Evolutionary conservation across 2,888 invertebrate species (phyloP), one percentile per base, ranked within the genome.

Genomic region (Rhopalosiphum nymphaeae): DNA sequence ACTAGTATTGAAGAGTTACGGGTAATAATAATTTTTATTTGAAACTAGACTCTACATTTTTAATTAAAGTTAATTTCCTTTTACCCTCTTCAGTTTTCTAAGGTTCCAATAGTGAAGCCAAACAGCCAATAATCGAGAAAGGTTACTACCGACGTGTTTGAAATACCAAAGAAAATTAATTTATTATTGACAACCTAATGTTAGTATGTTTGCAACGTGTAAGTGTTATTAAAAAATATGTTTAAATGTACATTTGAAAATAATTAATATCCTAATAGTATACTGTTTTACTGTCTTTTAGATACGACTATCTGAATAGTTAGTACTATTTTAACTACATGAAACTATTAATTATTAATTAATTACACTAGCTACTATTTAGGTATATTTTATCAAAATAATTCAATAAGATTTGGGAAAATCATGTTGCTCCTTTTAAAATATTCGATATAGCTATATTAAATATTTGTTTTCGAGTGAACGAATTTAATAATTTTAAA

Each of bases 111-210:
- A 53, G 3, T 42, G 29, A 13, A 89, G 29, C 16, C 29, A 57
- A 61, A 44, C 13, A 89, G 44, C 16, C 29, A 57, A 61, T 61
- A 89, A 29, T 57, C 29, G 44, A n/a, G 16, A 57, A 57, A 42
- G 57, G 57, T 89, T 89, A 89, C 13, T 42, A 29, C 13, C 29
- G 44, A 89, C 57, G 57, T 89, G 57, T 89, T 61, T 57, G 57
- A 89, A 89, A 89, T 89, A 89, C 57, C 42, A 26, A 44, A 57
- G 26, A 57, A 89, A 89, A 56, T 57, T 9, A 44, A 89, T 89
- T 57, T 89, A 7, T 61, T 61, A 89, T 57, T 89, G 13, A 42
- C 42, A 89, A 78, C 9, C 36, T 25, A 78, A 36, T 7, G 21
- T 36, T 36, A n/a, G 42, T 13, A 11, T 13, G 42, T 1, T 56